Conservation (phyloP, 2,113 vertebrate genomes). For the Odontophorus gujanensis region DNA sequence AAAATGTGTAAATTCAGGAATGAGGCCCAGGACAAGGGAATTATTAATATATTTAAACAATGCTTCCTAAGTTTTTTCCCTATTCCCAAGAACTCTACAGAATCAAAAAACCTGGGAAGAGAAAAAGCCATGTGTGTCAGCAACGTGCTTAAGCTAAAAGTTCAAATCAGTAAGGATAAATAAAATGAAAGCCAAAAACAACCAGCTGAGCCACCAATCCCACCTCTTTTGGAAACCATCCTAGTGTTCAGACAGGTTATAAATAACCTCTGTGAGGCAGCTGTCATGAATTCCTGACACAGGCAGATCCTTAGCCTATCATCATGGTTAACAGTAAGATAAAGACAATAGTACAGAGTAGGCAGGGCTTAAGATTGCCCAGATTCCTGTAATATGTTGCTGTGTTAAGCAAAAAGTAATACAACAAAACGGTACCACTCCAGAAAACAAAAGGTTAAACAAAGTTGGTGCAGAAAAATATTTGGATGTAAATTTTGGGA, state of each 20-base stretch:
- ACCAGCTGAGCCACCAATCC: neutral
- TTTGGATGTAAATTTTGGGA: neutral
- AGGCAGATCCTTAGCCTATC: neutral
- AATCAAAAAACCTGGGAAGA: neutral
- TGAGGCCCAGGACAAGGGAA: neutral
- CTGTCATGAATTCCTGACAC: neutral
- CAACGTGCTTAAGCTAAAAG: neutral
- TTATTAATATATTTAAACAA: neutral
- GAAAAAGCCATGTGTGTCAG: neutral
- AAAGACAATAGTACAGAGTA: neutral
- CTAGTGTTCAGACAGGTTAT: neutral
- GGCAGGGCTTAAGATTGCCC: neutral
- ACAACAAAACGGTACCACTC: neutral
- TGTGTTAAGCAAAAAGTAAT: neutral
- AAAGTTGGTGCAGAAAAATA: neutral
- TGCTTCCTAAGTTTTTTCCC: neutral
- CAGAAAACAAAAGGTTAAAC: neutral
- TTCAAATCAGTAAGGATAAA: neutral
- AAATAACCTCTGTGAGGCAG: neutral
- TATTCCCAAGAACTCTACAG: neutral
- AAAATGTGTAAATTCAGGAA: neutral
- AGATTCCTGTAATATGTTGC: neutral
- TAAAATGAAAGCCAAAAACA: neutral
- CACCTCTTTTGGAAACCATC: neutral
- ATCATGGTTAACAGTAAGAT: neutral